Percentiles rank a stretch among this genome's conserved stretches.
phyloP scores from a whole-genome alignment of 2,888 invertebrate species.

The Catocala fraxini region DNA sequence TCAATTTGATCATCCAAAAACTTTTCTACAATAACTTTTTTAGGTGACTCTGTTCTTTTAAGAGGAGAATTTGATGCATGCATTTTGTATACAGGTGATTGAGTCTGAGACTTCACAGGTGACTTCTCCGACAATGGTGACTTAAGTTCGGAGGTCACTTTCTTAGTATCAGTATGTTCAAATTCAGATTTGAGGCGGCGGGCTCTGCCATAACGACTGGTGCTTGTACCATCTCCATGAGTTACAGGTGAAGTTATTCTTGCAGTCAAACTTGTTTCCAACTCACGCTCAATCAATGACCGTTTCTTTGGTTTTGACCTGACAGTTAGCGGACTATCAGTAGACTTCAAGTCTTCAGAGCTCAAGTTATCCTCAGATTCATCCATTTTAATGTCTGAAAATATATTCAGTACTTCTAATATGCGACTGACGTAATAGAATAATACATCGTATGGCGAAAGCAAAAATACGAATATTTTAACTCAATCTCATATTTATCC shows the following conservation, averaged over 20 bases:
- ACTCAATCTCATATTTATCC: conserved; percentile 42
- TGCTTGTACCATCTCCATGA: conserved; percentile 63
- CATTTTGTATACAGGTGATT: conserved; percentile 75
- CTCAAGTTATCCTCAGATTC: conserved; percentile 74
- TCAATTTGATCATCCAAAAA: conserved; percentile 72
- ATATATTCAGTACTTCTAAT: conserved; percentile 39
- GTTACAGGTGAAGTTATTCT: conserved; percentile 73
- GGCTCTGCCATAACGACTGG: conserved; percentile 89
- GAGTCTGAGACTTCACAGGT: conserved; percentile 56
- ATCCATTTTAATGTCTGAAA: conserved; percentile 66
- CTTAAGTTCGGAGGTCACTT: conserved; percentile 62
- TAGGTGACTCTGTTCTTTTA: conserved; percentile 60
- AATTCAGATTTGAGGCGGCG: conserved; percentile 83
- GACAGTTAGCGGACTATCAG: conserved; percentile 50
- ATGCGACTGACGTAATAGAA: conserved; percentile 60
- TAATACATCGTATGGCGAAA: conserved; percentile 56
- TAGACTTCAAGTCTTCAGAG: conserved; percentile 61
- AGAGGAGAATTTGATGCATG: conserved; percentile 76
- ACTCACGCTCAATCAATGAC: conserved; percentile 78
- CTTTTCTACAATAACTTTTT: conserved; percentile 47
- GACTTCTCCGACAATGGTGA: conserved; percentile 65
- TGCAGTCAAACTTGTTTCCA: conserved; percentile 79
- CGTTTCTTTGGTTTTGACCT: conserved; percentile 77
- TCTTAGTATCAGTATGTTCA: conserved; percentile 76
- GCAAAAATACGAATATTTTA: conserved; percentile 47